Evolutionary conservation across 2,113 vertebrate genomes (phyloP), one percentile per base, ranked within the genome.

Genomic region (Nerophis lumbriciformis): DNA sequence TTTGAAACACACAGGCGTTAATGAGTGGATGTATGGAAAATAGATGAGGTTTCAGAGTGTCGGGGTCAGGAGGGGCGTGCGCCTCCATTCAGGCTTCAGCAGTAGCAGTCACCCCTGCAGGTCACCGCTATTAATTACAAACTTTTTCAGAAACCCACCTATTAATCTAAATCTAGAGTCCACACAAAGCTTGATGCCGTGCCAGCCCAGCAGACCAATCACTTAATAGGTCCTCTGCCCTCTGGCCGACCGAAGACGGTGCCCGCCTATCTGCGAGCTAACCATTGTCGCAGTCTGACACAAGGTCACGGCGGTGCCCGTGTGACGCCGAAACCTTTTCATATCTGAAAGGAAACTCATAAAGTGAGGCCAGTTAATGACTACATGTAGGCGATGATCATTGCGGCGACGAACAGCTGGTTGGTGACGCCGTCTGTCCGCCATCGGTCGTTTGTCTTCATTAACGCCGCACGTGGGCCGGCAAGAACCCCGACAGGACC

Each of bases 101-200:
- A 78, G 74, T 66, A 71, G 53, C 2, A 50, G 48, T 2, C 66
- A 60, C 65, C 56, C 48, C 70, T 54, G 50, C 69, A 79, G 75
- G 78, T 79, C 77, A 48, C 64, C 66, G 63, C 71, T 77, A 84
- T 83, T 83, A 80, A 88, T 84, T 85, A 77, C 78, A 80, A 86
- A 81, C 67, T 66, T 79, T 78, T 47, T 53, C 69, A 60, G 65
- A 79, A 65, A 63, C 42, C 37, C 57, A 70, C 74, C 63, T 75
- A 84, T 87, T 87, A 76, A 86, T 86, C 87, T 86, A 84, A 80
- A 84, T 87, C 87, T 84, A 76, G 77, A 66, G 79, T 73, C 72
- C 60, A 62, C 68, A 77, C 67, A 62, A 39, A 49, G 65, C 58
- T 75, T 68, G 79, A 76, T 8, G 70, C 71, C 2, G 48, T 76